Percentiles rank a stretch among this genome's conserved stretches.
These are phyloP conservation scores for Dicaeum eximium DNA, from an alignment of 2,113 vertebrate species.

Conservation along the genomic window DNA sequence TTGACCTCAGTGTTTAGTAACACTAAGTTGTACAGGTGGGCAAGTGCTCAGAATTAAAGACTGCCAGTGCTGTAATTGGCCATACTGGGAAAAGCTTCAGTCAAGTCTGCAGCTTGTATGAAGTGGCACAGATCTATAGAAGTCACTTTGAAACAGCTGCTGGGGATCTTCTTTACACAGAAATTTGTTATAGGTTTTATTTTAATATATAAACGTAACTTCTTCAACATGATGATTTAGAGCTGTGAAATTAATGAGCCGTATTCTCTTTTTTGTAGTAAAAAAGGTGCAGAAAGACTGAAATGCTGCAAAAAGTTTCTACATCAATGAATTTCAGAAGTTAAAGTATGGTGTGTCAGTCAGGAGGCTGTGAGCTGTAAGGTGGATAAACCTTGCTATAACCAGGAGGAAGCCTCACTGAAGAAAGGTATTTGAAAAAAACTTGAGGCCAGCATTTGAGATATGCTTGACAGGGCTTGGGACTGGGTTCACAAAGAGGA, in stretches of 20 bases:
- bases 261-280: background rate
- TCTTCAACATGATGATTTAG: background rate
- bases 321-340: background rate
- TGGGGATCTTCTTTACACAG: background rate
- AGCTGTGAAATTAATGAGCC: slow-evolving; percentile 1
- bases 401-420: background rate
- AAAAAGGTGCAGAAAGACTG: background rate
- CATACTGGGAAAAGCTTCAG: background rate
- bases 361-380: background rate
- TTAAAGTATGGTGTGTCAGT: background rate
- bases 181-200: background rate
- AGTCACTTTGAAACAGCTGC: background rate
- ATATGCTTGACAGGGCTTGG: background rate
- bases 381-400: background rate
- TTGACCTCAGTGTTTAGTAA: slow-evolving; percentile 17
- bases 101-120: background rate
- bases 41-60: background rate
- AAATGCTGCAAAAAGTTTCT: background rate
- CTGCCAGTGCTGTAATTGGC: background rate
- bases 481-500: background rate
- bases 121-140: background rate
- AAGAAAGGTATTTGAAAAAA: background rate
- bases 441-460: background rate
- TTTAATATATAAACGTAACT: background rate
- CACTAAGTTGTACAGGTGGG: background rate